Percentiles rank a stretch among this genome's conserved stretches.
Conservation (phyloP, 2,888 invertebrate species). For the Dendrolimus houi region DNA sequence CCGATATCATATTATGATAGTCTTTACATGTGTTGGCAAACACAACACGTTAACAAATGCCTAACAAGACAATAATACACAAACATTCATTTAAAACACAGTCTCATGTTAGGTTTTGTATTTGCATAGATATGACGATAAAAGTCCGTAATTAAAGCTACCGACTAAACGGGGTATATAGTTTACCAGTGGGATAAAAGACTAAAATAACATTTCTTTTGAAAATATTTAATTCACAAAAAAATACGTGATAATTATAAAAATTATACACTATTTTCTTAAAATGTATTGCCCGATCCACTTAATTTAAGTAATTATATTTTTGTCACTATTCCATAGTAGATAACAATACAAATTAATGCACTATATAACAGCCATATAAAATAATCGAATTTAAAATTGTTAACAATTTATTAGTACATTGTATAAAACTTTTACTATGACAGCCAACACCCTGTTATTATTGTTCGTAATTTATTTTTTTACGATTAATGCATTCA, state of each 20-base stretch:
- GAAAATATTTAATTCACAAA: too few species aligned
- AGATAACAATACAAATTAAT: conserved; percentile 19
- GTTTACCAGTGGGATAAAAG: conserved; percentile 1
- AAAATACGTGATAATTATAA: too few species aligned
- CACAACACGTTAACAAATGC: too few species aligned
- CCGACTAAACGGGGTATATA: conserved; percentile 1
- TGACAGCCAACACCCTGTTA: background rate
- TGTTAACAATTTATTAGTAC: background rate
- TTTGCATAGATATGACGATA: too few species aligned
- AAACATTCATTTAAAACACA: too few species aligned
- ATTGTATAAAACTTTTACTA: background rate
- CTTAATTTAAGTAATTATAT: conserved; percentile 27
- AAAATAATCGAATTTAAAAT: background rate
- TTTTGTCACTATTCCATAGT: conserved; percentile 11
- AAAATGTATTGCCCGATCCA: conserved; percentile 40
- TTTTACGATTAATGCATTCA: too few species aligned
- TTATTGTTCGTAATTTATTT: background rate
- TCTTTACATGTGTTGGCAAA: too few species aligned
- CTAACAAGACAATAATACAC: too few species aligned
- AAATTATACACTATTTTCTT: conserved; percentile 7
- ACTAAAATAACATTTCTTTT: conserved; percentile 6
- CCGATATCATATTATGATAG: too few species aligned
- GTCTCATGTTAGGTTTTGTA: too few species aligned
- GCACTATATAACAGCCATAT: conserved; percentile 16
- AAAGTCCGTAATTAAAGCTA: background rate